These are phyloP conservation scores for Zaprionus kolodkinae DNA, from an alignment of 1,140 invertebrate species.

Conservation along the genomic window DNA sequence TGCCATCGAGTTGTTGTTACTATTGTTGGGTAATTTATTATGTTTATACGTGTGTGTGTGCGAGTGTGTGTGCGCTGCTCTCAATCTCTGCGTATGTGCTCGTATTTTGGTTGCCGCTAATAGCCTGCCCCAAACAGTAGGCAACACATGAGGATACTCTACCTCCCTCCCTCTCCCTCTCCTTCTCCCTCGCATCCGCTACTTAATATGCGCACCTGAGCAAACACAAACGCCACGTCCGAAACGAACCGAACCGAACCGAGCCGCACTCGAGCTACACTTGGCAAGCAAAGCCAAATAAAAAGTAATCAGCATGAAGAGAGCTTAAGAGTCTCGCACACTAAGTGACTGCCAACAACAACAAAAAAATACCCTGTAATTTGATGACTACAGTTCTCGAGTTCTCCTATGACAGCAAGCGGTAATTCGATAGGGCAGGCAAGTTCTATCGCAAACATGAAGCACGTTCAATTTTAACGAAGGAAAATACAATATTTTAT, in stretches of 20 bases:
- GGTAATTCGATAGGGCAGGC: not conserved
- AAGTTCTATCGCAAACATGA: no score
- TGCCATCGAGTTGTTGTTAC: conserved; percentile 28
- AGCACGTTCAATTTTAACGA: no score
- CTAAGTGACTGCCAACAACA: not conserved
- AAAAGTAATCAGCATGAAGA: conserved; percentile 7
- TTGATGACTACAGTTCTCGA: not conserved
- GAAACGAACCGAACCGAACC: conserved; percentile 28
- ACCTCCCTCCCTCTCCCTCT: not conserved
- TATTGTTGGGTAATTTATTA: conserved; percentile 65
- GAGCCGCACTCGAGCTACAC: conserved; percentile 45
- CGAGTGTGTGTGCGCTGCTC: conserved; percentile 38
- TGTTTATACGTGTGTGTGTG: conserved; percentile 59
- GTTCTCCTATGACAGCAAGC: not conserved
- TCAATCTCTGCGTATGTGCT: conserved; percentile 23
- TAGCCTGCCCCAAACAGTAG: conserved; percentile 61
- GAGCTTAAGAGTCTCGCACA: not conserved
- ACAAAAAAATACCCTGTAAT: not conserved
- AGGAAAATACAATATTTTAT: no score
- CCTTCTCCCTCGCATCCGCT: conserved; percentile 54
- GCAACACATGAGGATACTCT: conserved; percentile 29
- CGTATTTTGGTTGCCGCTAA: conserved; percentile 53
- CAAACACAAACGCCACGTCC: conserved; percentile 48
- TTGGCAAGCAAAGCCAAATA: conserved; percentile 38
- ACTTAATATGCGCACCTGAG: conserved; percentile 79